A percentile compares a stretch with the other conserved stretches of the same genome.
Conservation (phyloP, 2,797 vertebrate species). For the Ctenopoma multispine region DNA sequence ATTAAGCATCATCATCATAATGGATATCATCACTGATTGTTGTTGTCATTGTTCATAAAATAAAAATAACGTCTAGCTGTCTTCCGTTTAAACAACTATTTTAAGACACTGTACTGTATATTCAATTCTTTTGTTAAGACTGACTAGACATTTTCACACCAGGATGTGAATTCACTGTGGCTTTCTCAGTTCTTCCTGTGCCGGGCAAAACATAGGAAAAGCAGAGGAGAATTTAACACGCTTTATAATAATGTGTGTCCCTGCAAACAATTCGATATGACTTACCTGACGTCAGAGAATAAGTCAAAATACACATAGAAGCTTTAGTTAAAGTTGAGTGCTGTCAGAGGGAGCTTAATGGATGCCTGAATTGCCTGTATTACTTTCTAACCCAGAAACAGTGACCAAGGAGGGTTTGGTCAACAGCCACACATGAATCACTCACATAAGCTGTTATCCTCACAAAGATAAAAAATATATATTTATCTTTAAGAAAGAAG, state of each 20-base stretch:
- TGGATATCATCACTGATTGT: constrained; percentile 27
- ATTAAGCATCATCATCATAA: constrained; percentile 49
- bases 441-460: constrained; percentile 1
- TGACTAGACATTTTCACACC: constrained; percentile 37
- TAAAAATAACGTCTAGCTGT: background rate
- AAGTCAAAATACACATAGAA: background rate
- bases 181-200: constrained; percentile 43
- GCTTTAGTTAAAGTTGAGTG: background rate
- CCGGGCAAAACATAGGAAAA: constrained; percentile 17
- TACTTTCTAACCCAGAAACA: background rate
- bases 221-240: background rate
- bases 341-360: background rate
- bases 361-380: background rate
- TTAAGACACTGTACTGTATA: constrained; percentile 52
- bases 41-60: too few relatives aligned
- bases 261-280: background rate
- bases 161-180: constrained; percentile 64
- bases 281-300: background rate
- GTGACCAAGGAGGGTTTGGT: background rate
- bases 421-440: background rate
- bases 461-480: background rate
- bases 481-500: background rate
- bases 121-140: constrained; percentile 21
- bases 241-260: background rate
- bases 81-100: constrained; percentile 40